Evolutionary conservation across 2,888 invertebrate species (phyloP), one percentile per base, ranked within the genome.

Genomic region (Ariolimax columbianus): DNA sequence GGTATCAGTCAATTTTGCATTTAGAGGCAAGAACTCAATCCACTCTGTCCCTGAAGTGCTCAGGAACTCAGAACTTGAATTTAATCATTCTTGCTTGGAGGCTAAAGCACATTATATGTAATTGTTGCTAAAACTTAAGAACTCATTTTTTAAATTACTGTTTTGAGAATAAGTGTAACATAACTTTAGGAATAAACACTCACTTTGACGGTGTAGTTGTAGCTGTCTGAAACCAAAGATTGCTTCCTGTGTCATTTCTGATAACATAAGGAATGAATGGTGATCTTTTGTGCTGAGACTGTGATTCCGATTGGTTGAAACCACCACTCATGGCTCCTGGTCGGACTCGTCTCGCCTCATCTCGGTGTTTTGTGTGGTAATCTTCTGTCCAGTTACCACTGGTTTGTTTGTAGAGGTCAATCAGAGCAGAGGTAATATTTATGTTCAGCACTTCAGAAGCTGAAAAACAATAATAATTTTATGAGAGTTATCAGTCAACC

Each of bases 211-310:
- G 94, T 23, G 93, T 93, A 7, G 94, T 93, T 75, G 97, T 96
- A 78, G 97, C 95, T 0, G 98, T 98, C 87, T 97, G 97, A 94
- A 98, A 99, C 95, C 96, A 96, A 36, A 99, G 95, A 30, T 96
- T 95, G 83, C 97, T 96, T 0, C 99, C 99, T 0, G 98, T 98
- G 88, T 97, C 96, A 94, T 99, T 99, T 91, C 96, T 96, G 86
- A 99, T 95, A 19, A 97, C 97, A 95, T 97, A 99, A 0, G 99
- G 99, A 87, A 99, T 96, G 94, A 99, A 99, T 7, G 99, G 98
- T 40, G 97, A 96, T 82, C 98, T 95, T 30, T 97, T 95, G 81
- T 97, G 87, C 40, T 88, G 87, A 33, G 86, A 87, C 66, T 68
- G 77, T 73, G 70, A 77, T 36, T 55, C 40, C 19, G 66, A 66